Evolutionary conservation across 2,113 vertebrate genomes (phyloP).

Genomic region (Ictalurus punctatus): DNA sequence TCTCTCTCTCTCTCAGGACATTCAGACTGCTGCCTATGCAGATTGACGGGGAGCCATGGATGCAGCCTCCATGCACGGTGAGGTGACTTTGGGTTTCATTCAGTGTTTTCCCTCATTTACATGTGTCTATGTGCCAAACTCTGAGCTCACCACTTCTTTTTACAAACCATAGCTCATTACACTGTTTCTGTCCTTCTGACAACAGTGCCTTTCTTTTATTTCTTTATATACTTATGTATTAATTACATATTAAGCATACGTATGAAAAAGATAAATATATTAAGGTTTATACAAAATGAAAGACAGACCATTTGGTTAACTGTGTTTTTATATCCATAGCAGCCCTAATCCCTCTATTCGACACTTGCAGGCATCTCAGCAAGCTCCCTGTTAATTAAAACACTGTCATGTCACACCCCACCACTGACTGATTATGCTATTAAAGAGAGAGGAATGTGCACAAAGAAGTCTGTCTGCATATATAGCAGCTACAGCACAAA

Average conservation of each 20-base stretch:
- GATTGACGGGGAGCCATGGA: conserved; percentile 97
- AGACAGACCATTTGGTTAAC: neutral
- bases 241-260: neutral
- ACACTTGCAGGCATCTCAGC: conserved; percentile 41
- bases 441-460: conserved; percentile 48
- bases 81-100: conserved; percentile 59
- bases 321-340: conserved; percentile 1
- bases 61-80: conserved; percentile 91
- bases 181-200: neutral
- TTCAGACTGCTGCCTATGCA: conserved; percentile 93
- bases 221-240: neutral
- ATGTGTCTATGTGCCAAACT: neutral
- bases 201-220: neutral
- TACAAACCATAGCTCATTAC: neutral
- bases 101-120: conserved; percentile 15
- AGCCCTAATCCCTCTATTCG: neutral
- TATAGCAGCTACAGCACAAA: conserved; percentile 41
- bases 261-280: neutral
- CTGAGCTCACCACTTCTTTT: neutral
- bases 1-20: conserved; percentile 72
- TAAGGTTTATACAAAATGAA: neutral
- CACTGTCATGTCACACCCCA: conserved; percentile 52
- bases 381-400: conserved; percentile 58
- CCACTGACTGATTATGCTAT: conserved; percentile 45
- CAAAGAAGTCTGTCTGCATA: conserved; percentile 50